Base-by-base conservation (phyloP, 2,888 invertebrate species). In the Sympetrum striolatum region DNA sequence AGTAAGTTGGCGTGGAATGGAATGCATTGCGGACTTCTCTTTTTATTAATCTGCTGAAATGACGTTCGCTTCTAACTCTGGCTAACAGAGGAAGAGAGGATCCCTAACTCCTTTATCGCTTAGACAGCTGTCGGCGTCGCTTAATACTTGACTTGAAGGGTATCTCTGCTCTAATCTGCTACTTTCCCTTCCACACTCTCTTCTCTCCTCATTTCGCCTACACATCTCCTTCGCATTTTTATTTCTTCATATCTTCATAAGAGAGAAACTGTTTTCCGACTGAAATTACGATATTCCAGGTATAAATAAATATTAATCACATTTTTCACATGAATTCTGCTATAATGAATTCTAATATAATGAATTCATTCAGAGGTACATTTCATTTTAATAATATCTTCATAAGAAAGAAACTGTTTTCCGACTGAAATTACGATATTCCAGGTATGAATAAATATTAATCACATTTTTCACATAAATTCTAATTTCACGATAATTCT, bases 101-200 rank as follows among this genome's bases (percentile, higher is more conserved):
- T 58, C 82, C 35, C 82, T 82, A 82, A 82, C 82, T 64, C 86
- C 60, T 86, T 86, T 60, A 86, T 86, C 86, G 86, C 64, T 86
- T 60, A 35, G 86, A 60, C 86, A 86, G 86, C 86, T 86, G 86
- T 86, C 86, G 60, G 25, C 86, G n/a, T 64, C 37, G 60, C 60
- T 86, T 37, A 86, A 82, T 82, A 35, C 58, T 35, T 35, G 31
- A 31, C 35, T 35, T 22, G 82, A 82, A 82, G 58, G 53, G 58
- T 22, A 64, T 64, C 58, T 80, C 31, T 80, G 14, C 44, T 60
- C 60, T n/a, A 18, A 18, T 60, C 60, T 60, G 4, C 15, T 60
- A n/a, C 60, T 18, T n/a, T 60, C 22, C n/a, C 60, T 60, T 60
- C 60, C 60, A 60, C 60, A 60, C 60, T n/a, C 60, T 60, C 60